Evolutionary conservation across 2,797 vertebrate species (phyloP).

Genomic region (Australoheros facetus): DNA sequence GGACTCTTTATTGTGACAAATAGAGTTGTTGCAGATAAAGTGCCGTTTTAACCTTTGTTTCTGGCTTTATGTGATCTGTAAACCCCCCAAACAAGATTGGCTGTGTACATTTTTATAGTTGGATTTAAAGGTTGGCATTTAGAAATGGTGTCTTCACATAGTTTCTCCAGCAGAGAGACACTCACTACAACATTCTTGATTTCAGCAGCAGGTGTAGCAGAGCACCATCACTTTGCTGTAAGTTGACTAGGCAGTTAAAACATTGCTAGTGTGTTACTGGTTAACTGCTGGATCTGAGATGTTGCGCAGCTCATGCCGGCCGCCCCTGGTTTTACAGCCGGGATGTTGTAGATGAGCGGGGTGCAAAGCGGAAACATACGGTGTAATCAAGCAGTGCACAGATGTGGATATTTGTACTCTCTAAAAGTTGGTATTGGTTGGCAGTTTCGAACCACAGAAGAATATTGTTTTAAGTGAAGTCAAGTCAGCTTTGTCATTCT

Average conservation of each 20-base stretch:
- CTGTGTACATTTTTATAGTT: background rate
- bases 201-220: background rate
- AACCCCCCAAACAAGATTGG: background rate
- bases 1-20: too few species aligned
- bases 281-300: background rate
- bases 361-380: background rate
- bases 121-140: too few species aligned
- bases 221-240: background rate
- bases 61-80: background rate
- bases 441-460: too few species aligned
- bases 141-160: background rate
- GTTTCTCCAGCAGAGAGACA: background rate
- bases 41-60: too few species aligned
- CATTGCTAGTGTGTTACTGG: accelerated
- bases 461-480: too few species aligned
- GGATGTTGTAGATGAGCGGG: background rate
- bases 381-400: background rate
- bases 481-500: background rate
- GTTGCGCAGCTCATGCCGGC: background rate
- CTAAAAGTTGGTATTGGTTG: too few species aligned
- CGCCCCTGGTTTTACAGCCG: background rate
- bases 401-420: too few species aligned
- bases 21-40: too few species aligned
- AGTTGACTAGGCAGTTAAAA: background rate
- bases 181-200: background rate